Base-by-base conservation (phyloP, 1,140 invertebrate genomes). In the Gonioctena quinquepunctata region DNA sequence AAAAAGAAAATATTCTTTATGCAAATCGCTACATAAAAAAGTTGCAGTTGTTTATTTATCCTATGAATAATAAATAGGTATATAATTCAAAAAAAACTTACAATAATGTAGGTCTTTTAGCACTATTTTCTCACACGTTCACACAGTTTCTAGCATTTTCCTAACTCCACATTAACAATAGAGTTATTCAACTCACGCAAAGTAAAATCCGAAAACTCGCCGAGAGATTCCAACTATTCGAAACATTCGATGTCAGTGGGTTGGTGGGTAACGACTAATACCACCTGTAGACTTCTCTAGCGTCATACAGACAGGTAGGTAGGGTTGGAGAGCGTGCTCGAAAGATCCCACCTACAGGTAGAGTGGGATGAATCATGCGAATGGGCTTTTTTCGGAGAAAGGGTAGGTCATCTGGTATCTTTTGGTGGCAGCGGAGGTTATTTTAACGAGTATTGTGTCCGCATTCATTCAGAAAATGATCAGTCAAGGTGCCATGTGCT, bases 401-500 rank as follows among this genome's bases (percentile, higher is more conserved):
- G 33, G 33, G 33, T 13, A 42, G 16, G 11, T 42, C 33, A 42
- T 13, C 11, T 42, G 33, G 33, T 42, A 11, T 42, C 33, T 42
- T 42, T n/a, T n/a, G 33, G 11, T 42, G 13, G 16, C 33, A 42
- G 33, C 16, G 11, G 11, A 42, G 11, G n/a, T n/a, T n/a, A n/a
- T n/a, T 42, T n/a, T n/a, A 42, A 42, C 16, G 33, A 42, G 11
- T 8, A 42, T 42, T 42, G 33, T 42, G 11, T 42, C 8, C 11
- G 3, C 16, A 13, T 42, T 11, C 33, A 42, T 42, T 42, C 33
- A 13, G 8, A n/a, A 11, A 42, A 42, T n/a, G n/a, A 42, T 42
- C 33, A 42, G 16, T 18, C 52, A 21, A n/a, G 11, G 26, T 62
- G 60, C 26, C 60, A 62, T 62, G 60, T 62, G 60, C 60, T 62